Evolutionary conservation across 1,140 invertebrate species (phyloP).

Genomic region (Maniola jurtina): DNA sequence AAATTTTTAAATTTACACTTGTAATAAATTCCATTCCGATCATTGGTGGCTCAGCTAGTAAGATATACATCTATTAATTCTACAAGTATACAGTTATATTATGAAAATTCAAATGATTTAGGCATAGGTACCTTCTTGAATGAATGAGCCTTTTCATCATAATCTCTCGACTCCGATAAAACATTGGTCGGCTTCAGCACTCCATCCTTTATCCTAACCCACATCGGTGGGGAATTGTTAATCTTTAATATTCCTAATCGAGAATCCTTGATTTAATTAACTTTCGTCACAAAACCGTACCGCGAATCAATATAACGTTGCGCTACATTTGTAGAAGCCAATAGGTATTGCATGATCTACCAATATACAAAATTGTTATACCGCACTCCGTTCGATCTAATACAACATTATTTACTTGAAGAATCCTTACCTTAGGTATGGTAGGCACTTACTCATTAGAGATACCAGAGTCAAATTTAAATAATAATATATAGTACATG

Average conservation of each 20-base stretch:
- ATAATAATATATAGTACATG: too few species aligned
- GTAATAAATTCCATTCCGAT: too few species aligned
- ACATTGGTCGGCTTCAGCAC: slow-evolving; percentile 7
- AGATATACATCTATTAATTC: too few species aligned
- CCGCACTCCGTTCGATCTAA: too few species aligned
- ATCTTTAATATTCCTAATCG: neutral
- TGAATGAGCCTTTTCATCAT: slow-evolving; percentile 6
- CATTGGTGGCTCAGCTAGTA: too few species aligned
- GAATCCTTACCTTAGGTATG: too few species aligned
- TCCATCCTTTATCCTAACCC: slow-evolving; percentile 10
- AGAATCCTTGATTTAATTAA: slow-evolving; percentile 4
- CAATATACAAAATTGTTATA: neutral
- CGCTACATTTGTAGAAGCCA: slow-evolving; percentile 3
- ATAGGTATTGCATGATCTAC: neutral
- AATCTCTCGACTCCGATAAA: slow-evolving; percentile 13
- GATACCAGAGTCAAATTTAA: too few species aligned
- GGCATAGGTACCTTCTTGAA: neutral
- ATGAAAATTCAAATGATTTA: neutral
- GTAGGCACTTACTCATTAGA: too few species aligned
- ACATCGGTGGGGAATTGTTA: neutral
- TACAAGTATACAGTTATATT: too few species aligned
- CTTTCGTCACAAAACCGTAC: neutral
- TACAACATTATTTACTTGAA: too few species aligned
- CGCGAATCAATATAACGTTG: neutral
- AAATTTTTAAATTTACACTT: too few species aligned